Evolutionary conservation across 2,888 invertebrate species (phyloP), one percentile per base, ranked within the genome.

Genomic region (Hypsopygia costalis): DNA sequence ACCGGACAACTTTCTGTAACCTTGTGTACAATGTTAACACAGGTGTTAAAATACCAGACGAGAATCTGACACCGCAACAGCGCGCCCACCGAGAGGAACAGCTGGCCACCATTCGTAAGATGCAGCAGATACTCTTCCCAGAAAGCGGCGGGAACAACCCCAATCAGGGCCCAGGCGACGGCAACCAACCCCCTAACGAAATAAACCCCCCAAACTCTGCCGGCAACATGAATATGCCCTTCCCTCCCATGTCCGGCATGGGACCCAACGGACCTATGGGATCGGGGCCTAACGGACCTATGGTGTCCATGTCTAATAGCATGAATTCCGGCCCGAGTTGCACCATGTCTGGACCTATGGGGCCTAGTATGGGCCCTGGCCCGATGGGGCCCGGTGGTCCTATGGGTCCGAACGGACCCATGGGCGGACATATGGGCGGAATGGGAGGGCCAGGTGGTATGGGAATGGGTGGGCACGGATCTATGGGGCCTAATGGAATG

Each of bases 11-110:
- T 3, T 16, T 25, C 7, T 25, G 25, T 25, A 25, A 25, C 25
- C 6, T 21, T 6, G n/a, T n/a, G 1, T 25, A 25, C 6, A 25
- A 25, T 25, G 25, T 25, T 25, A 25, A 57, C 46, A 51, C 77
- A 90, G 92, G 94, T 56, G 95, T 97, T 34, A 97, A 97, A 91
- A 95, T 97, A 67, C 97, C 97, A 57, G 97, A 97, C 82, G 98
- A 98, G 85, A 97, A 98, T 82, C 89, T 98, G 59, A 98, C 98
- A 39, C 98, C 98, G 25, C 97, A 98, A 74, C 98, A 98, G 76
- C 92, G 97, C 40, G 96, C 97, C 49, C 97, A 97, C 73, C 92
- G 98, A 45, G 98, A 98, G 80, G 97, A 97, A 66, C 96, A 97
- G 65, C 87, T 98, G 36, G 98, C 97, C 3, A 97, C 95, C 45